These are phyloP conservation scores for Drosophila subpulchrella DNA, from an alignment of 1,140 invertebrate genomes.

Conservation along the genomic window DNA sequence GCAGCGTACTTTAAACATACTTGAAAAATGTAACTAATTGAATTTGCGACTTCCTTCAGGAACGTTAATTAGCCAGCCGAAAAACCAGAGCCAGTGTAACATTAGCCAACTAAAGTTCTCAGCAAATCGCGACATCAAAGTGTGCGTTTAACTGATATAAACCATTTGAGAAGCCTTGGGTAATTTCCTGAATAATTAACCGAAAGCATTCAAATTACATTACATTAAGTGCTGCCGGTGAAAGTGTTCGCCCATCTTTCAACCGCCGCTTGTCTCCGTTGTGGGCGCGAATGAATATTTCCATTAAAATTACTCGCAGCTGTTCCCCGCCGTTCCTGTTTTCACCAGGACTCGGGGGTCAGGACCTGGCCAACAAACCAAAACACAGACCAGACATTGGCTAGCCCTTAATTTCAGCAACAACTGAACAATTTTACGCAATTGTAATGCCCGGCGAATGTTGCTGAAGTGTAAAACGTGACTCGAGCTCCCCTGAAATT, in stretches of 20 bases:
- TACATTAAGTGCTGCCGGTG: constrained; percentile 70
- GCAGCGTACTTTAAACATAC: constrained; percentile 12
- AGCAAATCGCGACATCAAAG: constrained; percentile 62
- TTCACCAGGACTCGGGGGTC: constrained; percentile 1
- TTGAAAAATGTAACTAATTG: constrained; percentile 32
- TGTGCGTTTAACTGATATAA: constrained; percentile 38
- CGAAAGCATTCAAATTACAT: constrained; percentile 73
- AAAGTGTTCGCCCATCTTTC: constrained; percentile 67
- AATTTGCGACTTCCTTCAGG: constrained; percentile 2
- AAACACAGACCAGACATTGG: constrained; percentile 39
- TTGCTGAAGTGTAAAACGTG: constrained; percentile 76
- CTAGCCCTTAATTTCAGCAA: constrained; percentile 53
- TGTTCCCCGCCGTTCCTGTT: constrained; percentile 44
- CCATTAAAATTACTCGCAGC: constrained; percentile 73
- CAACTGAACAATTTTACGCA: constrained; percentile 70
- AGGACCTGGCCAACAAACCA: constrained; percentile 27
- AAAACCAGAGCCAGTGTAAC: constrained; percentile 15
- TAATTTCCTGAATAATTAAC: constrained; percentile 74
- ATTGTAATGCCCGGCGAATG: constrained; percentile 66
- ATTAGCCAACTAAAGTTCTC: constrained; percentile 30
- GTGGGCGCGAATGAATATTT: constrained; percentile 74
- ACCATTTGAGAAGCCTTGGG: constrained; percentile 13
- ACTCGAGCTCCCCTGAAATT: constrained; percentile 33
- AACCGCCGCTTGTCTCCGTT: constrained; percentile 62
- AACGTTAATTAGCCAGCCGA: constrained; percentile 20